Conservation (phyloP, 2,797 vertebrate genomes). For the Mus spretus region DNA sequence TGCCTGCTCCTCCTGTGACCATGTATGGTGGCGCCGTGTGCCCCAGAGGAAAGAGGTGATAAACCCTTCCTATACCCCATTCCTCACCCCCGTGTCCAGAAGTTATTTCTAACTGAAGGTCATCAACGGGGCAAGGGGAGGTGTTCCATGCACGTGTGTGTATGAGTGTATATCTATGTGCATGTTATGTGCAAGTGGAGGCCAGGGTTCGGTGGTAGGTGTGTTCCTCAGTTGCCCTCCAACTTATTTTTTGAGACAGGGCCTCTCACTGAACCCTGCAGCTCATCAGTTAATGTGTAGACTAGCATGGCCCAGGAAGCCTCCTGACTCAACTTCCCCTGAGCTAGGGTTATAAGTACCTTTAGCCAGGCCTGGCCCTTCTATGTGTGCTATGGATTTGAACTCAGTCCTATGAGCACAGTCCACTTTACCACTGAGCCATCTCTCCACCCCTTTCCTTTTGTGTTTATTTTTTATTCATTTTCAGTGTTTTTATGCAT, state of each 20-base stretch:
- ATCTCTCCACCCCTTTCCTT: background rate
- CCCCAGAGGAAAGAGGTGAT: constrained; percentile 90
- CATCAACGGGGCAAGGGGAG: background rate
- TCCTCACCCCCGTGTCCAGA: background rate
- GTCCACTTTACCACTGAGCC: background rate
- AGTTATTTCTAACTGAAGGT: background rate
- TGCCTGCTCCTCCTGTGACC: constrained; percentile 88
- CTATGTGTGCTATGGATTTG: background rate
- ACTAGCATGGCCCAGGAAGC: background rate
- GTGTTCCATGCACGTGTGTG: too few species aligned
- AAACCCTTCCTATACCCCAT: background rate
- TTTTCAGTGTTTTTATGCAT: background rate
- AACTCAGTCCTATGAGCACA: background rate
- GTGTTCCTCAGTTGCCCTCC: background rate
- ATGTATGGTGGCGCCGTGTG: constrained; percentile 90
- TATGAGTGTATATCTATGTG: background rate
- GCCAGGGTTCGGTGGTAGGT: background rate
- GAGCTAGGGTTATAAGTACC: too few species aligned
- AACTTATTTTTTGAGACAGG: background rate
- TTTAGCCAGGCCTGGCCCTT: background rate
- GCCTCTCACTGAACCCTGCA: background rate
- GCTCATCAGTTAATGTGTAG: background rate
- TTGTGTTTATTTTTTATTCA: background rate
- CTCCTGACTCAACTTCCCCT: too few species aligned
- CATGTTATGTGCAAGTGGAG: too few species aligned